Evolutionary conservation across 92 coral and sea anemone species (phyloP).

Genomic region (Blastomussa wellsi): DNA sequence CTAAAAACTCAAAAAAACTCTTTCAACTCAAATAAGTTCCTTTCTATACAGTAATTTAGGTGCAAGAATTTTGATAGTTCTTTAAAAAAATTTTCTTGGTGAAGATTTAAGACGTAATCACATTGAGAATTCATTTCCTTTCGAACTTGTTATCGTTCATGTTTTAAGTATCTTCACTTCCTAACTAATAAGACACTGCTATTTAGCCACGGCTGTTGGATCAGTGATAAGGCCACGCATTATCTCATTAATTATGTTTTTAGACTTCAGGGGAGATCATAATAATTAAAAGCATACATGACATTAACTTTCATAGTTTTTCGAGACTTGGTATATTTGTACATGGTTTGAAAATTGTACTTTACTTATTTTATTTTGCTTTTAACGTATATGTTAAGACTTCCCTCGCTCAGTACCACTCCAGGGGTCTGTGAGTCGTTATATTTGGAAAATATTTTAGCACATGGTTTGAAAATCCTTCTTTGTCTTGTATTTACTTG

Average conservation of each 20-base stretch:
- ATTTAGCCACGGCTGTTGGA: neutral
- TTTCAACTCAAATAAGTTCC: neutral
- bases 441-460: neutral
- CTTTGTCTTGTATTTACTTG: too few species aligned
- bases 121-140: neutral
- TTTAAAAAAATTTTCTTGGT: neutral
- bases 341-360: too few species aligned
- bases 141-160: neutral
- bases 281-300: neutral
- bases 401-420: too few species aligned
- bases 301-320: too few species aligned
- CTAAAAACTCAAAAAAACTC: neutral
- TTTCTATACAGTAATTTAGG: neutral
- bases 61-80: neutral
- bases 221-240: neutral
- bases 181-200: neutral
- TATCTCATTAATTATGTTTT: neutral
- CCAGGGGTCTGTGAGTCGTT: too few species aligned
- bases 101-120: neutral
- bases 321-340: too few species aligned
- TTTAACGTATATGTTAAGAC: too few species aligned
- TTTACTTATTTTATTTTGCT: too few species aligned
- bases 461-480: neutral
- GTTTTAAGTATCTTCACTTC: neutral
- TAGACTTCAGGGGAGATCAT: neutral